phyloP scores from a whole-genome alignment of 2,797 vertebrate species.

The Pangasius mekongensis region DNA sequence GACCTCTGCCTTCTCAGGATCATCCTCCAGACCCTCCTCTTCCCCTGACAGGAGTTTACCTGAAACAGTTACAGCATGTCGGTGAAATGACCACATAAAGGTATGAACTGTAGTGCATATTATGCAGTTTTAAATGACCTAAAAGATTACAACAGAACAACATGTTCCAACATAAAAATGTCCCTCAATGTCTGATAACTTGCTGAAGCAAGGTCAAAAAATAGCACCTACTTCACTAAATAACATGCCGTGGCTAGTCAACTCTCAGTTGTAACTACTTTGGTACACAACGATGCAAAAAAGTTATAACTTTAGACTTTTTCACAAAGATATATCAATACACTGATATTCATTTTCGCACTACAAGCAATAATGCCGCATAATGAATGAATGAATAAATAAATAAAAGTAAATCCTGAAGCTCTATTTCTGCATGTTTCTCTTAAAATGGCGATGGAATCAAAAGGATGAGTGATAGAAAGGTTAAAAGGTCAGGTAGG shows the following conservation, averaged over 20 bases:
- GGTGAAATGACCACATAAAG: slow-evolving; percentile 7
- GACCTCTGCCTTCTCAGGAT: slow-evolving; percentile 87
- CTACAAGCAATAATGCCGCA: neutral
- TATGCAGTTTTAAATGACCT: neutral
- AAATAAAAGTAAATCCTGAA: neutral
- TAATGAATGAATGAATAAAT: neutral
- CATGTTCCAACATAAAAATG: neutral
- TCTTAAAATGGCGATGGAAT: slow-evolving; percentile 16
- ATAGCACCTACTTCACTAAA: neutral
- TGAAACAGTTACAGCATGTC: slow-evolving; percentile 57
- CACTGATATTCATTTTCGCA: neutral
- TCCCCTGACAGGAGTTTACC: slow-evolving; percentile 91
- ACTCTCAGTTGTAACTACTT: too few species aligned
- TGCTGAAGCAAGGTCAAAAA: neutral
- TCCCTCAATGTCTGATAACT: neutral
- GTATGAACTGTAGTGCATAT: neutral
- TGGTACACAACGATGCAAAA: neutral
- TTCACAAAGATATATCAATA: neutral
- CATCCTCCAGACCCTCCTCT: slow-evolving; percentile 92
- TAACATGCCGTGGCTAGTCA: neutral
- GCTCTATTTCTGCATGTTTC: neutral
- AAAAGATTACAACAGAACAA: neutral
- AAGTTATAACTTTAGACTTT: neutral
- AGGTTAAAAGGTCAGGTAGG: slow-evolving; percentile 59
- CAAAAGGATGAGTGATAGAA: slow-evolving; percentile 49